Evolutionary conservation across 2,113 vertebrate species (phyloP).

Genomic region (Grammomys dolichurus): DNA sequence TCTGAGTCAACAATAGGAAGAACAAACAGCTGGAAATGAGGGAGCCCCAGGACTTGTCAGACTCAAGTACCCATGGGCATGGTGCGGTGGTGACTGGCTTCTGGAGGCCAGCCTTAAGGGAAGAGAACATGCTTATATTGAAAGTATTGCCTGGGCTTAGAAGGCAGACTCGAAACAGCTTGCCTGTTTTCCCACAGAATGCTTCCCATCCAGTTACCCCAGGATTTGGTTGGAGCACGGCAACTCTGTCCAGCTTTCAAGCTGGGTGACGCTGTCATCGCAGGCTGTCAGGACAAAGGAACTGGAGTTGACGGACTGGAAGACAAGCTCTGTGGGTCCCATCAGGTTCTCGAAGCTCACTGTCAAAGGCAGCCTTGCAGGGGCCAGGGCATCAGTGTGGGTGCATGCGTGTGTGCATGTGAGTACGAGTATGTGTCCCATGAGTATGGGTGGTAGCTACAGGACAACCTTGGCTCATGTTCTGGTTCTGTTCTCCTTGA

Average conservation of each 20-base stretch:
- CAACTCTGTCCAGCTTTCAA: background rate
- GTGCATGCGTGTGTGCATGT: background rate
- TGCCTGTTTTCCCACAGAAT: background rate
- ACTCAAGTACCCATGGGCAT: rapidly evolving
- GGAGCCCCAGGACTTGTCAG: background rate
- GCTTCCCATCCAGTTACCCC: background rate
- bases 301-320: background rate
- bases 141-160: background rate
- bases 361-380: background rate
- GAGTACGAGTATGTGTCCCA: background rate
- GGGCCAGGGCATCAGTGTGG: too few relatives aligned
- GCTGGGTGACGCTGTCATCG: background rate
- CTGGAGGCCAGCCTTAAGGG: background rate
- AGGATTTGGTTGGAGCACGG: background rate
- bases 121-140: background rate
- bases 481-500: background rate
- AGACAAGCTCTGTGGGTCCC: background rate
- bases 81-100: background rate
- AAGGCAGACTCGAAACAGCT: background rate
- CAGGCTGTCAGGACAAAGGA: background rate
- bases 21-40: background rate
- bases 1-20: background rate
- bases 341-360: background rate
- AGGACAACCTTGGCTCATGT: background rate
- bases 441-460: background rate